Percentiles rank a stretch among this genome's conserved stretches.
Conservation (phyloP, 2,888 invertebrate species). For the Metacarcinus magister region DNA sequence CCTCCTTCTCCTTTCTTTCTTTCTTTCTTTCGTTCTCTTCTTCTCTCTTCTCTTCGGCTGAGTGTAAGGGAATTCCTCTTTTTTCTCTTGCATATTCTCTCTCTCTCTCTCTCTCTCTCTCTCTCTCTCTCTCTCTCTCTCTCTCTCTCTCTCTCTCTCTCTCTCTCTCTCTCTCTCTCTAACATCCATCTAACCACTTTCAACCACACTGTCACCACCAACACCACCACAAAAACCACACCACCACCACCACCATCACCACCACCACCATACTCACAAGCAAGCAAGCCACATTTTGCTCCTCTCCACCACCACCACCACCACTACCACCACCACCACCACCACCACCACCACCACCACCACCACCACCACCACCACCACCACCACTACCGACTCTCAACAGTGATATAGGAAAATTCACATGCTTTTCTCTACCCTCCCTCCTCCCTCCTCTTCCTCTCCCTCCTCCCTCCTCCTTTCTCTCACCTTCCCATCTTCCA, state of each 20-base stretch:
- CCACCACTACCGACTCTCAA: too few relatives aligned
- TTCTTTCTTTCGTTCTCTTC: neutral
- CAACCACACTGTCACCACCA: neutral
- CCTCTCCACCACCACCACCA: neutral
- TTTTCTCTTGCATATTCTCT: neutral
- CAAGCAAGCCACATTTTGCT: too few relatives aligned
- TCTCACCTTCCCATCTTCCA: neutral
- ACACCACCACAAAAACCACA: neutral
- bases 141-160: neutral
- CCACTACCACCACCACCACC: neutral
- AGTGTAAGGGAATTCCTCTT: too few relatives aligned
- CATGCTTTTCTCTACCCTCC: neutral
- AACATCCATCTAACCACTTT: neutral
- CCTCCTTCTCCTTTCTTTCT: constrained; percentile 42
- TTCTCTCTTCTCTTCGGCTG: neutral
- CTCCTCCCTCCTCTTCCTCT: neutral
- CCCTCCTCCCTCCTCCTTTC: too few relatives aligned
- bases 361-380: too few relatives aligned
- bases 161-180: neutral
- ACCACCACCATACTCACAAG: too few relatives aligned
- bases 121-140: neutral
- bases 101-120: constrained; percentile 11
- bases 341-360: too few relatives aligned
- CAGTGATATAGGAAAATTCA: neutral
- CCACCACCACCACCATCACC: too few relatives aligned